phyloP scores from a whole-genome alignment of 2,113 vertebrate genomes.

The Corythornis madagascariensis region DNA sequence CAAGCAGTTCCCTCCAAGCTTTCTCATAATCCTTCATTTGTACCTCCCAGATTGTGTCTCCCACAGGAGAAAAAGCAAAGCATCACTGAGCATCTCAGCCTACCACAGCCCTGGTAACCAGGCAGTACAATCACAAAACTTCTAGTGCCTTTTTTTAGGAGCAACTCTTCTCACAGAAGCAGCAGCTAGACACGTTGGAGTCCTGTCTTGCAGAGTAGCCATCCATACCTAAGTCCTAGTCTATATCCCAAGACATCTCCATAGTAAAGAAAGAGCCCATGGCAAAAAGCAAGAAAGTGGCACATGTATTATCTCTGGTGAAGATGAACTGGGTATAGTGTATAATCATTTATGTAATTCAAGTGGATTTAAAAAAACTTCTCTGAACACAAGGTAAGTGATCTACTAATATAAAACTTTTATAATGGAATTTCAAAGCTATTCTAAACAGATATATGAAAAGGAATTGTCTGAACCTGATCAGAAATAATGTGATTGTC shows the following conservation, averaged over 20 bases:
- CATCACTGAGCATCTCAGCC: not conserved
- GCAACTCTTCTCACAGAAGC: not conserved
- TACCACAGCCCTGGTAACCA: not conserved
- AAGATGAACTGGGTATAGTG: not conserved
- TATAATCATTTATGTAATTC: not conserved
- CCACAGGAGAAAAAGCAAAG: not conserved
- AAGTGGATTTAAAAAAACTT: not conserved
- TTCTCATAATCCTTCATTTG: not conserved
- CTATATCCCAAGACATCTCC: not conserved
- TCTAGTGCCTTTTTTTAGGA: not conserved
- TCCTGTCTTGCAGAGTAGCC: not conserved
- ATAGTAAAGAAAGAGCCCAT: not conserved
- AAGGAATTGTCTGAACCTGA: not conserved
- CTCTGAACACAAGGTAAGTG: not conserved
- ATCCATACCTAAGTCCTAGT: not conserved
- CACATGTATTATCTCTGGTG: not conserved
- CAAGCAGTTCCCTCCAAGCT: not conserved
- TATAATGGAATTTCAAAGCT: not conserved
- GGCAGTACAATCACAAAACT: not conserved
- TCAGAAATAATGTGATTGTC: not conserved
- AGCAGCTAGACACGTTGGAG: not conserved
- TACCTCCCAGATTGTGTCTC: accelerated
- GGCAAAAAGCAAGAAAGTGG: not conserved
- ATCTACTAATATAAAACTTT: not conserved
- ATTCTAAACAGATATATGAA: not conserved